These are phyloP conservation scores for Cyaniris semiargus DNA, from an alignment of 2,888 invertebrate genomes.

Conservation along the genomic window DNA sequence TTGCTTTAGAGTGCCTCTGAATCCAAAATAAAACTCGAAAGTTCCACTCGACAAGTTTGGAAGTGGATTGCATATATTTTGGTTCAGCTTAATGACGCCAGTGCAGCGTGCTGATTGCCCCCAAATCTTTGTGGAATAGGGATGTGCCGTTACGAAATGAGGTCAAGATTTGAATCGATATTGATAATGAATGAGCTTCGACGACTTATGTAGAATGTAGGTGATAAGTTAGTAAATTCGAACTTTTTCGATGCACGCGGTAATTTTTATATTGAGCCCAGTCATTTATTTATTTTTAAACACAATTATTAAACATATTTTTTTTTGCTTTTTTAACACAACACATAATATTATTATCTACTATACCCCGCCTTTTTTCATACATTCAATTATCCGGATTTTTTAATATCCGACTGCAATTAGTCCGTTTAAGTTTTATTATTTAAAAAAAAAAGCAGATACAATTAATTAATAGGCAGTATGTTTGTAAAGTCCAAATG, in stretches of 20 bases:
- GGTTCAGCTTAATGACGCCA: conserved; percentile 29
- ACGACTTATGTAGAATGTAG: not conserved
- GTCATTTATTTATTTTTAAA: too few relatives aligned
- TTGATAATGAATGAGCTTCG: not conserved
- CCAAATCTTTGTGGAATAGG: conserved; percentile 36
- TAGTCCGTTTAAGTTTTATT: too few relatives aligned
- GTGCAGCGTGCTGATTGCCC: conserved; percentile 37
- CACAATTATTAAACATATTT: too few relatives aligned
- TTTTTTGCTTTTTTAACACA: too few relatives aligned
- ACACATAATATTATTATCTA: too few relatives aligned
- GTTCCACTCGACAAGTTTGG: conserved; percentile 30
- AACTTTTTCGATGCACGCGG: not conserved
- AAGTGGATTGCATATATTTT: conserved; percentile 34
- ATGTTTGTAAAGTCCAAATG: not conserved
- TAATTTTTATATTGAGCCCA: too few relatives aligned
- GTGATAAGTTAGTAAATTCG: not conserved
- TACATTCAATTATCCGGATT: too few relatives aligned
- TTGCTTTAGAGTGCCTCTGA: conserved; percentile 19
- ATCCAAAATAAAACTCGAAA: conserved; percentile 30
- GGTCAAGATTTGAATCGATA: conserved; percentile 18
- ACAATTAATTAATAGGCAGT: not conserved
- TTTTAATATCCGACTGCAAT: too few relatives aligned
- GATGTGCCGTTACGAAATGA: conserved; percentile 7
- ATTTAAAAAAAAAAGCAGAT: not conserved
- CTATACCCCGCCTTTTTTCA: too few relatives aligned